Percentiles rank a stretch among this genome's conserved stretches.
These are phyloP conservation scores for Acheta domesticus DNA, from an alignment of 2,888 invertebrate genomes.

Conservation along the genomic window DNA sequence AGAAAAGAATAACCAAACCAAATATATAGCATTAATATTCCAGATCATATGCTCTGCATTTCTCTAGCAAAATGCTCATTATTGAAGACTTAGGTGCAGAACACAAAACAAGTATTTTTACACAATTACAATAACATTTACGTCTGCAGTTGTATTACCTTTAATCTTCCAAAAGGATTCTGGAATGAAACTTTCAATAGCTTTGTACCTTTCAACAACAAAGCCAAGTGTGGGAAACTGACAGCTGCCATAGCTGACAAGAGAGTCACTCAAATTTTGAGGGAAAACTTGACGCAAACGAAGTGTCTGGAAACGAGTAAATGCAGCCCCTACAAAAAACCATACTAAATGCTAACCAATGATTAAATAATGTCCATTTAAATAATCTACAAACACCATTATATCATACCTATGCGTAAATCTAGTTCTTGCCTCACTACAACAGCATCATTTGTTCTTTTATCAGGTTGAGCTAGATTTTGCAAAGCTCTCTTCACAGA, in stretches of 20 bases:
- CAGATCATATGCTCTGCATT: too few relatives aligned
- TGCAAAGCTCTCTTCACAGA: slow-evolving; percentile 78
- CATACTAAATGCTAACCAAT: neutral
- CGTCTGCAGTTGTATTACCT: slow-evolving; percentile 52
- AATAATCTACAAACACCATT: slow-evolving; percentile 11
- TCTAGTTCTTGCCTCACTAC: slow-evolving; percentile 87
- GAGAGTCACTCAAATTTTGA: slow-evolving; percentile 64
- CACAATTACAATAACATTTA: neutral
- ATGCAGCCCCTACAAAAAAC: slow-evolving; percentile 75
- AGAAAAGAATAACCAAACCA: too few relatives aligned
- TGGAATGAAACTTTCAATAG: slow-evolving; percentile 83
- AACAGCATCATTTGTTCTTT: slow-evolving; percentile 84
- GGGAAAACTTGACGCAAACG: slow-evolving; percentile 80
- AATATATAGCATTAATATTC: too few relatives aligned
- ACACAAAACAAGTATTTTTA: neutral
- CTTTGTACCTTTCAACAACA: slow-evolving; percentile 95
- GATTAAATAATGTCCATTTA: slow-evolving; percentile 4
- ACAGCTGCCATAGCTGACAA: slow-evolving; percentile 97
- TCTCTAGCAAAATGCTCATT: too few relatives aligned
- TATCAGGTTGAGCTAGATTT: slow-evolving; percentile 75
- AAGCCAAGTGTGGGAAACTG: slow-evolving; percentile 99
- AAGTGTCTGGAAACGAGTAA: slow-evolving; percentile 95
- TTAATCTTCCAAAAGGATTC: slow-evolving; percentile 96
- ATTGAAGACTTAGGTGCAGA: too few relatives aligned
- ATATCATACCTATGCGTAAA: slow-evolving; percentile 75